phyloP scores from a whole-genome alignment of 2,888 invertebrate species.

The Mactromeris polynyma region DNA sequence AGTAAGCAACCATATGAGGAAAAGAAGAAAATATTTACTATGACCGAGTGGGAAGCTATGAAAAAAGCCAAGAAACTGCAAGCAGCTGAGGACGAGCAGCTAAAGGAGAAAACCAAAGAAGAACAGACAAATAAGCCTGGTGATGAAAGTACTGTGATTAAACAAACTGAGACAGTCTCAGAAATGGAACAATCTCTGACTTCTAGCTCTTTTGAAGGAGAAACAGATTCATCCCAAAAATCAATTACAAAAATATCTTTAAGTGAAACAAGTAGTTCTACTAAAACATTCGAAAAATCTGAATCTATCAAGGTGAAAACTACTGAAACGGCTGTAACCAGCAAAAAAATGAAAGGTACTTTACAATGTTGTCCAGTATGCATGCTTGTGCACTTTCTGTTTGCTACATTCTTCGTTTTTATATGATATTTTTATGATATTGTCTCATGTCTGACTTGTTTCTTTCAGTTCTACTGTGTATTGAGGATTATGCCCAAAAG shows the following conservation, averaged over 20 bases:
- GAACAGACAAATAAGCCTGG: slow-evolving; percentile 48
- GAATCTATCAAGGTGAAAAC: slow-evolving; percentile 36
- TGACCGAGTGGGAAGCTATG: slow-evolving; percentile 85
- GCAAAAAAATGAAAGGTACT: slow-evolving; percentile 54
- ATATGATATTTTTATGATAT: slow-evolving; percentile 19
- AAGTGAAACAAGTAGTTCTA: slow-evolving; percentile 26
- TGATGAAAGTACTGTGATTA: slow-evolving; percentile 41
- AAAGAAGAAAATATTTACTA: slow-evolving; percentile 83
- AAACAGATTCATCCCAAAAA: slow-evolving; percentile 53
- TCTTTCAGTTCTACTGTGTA: not conserved
- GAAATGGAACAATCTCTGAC: slow-evolving; percentile 56
- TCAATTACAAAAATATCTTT: slow-evolving; percentile 16
- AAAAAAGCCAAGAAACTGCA: slow-evolving; percentile 74
- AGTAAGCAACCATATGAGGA: slow-evolving; percentile 81
- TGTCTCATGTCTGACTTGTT: not conserved
- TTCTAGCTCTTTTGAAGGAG: slow-evolving; percentile 54
- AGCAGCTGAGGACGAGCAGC: slow-evolving; percentile 34
- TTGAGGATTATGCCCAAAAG: not conserved
- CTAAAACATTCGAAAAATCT: slow-evolving; percentile 31
- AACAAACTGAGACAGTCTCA: slow-evolving; percentile 30
- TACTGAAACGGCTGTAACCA: slow-evolving; percentile 37
- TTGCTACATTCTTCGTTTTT: slow-evolving; percentile 14
- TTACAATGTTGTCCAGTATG: slow-evolving; percentile 37
- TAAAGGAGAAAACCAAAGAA: slow-evolving; percentile 27
- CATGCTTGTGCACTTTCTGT: slow-evolving; percentile 21